These are phyloP conservation scores for Onychomys leucogaster DNA, from an alignment of 2,797 vertebrate species.

Conservation along the genomic window DNA sequence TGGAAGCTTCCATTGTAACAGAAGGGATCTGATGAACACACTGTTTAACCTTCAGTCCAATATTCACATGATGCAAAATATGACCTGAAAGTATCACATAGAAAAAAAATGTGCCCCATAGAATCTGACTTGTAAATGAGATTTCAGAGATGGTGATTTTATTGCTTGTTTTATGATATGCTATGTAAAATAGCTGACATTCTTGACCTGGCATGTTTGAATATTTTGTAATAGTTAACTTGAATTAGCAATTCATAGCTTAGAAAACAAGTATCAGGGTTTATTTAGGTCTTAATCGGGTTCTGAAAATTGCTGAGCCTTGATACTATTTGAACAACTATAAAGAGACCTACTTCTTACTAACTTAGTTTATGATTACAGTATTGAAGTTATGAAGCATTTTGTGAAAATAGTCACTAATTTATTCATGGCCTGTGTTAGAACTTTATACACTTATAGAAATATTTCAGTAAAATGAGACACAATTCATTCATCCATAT, in stretches of 20 bases:
- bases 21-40: conserved; percentile 98
- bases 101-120: conserved; percentile 81
- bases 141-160: conserved; percentile 82
- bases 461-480: conserved; percentile 58
- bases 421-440: conserved; percentile 44
- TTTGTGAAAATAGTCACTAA: conserved; percentile 58
- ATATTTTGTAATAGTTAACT: conserved; percentile 90
- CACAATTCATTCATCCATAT: conserved; percentile 1
- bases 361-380: conserved; percentile 27
- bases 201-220: conserved; percentile 86
- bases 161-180: conserved; percentile 86
- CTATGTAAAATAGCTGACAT: conserved; percentile 86
- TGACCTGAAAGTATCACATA: conserved; percentile 92
- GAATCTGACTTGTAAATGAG: conserved; percentile 86
- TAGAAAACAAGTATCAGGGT: conserved; percentile 83
- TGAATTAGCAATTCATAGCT: conserved; percentile 86
- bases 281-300: conserved; percentile 75
- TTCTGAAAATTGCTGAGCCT: conserved; percentile 84
- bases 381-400: conserved; percentile 39
- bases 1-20: conserved; percentile 94
- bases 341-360: conserved; percentile 67
- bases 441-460: neutral
- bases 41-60: conserved; percentile 96
- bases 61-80: conserved; percentile 98
- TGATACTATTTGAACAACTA: conserved; percentile 71